Conservation (phyloP, 2,888 invertebrate genomes). For the Nemapogon koenigi region DNA sequence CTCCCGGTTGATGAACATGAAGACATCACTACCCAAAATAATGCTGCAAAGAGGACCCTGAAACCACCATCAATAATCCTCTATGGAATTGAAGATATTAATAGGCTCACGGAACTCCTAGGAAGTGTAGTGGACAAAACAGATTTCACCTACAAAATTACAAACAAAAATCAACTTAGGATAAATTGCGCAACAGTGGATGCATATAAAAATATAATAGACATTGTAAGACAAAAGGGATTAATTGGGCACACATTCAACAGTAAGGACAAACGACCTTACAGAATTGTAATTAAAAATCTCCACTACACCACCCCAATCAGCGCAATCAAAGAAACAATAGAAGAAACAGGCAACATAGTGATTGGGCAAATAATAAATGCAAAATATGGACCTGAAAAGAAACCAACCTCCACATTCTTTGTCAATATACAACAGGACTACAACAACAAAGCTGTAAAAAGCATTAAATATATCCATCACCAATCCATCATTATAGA, state of each 20-base stretch:
- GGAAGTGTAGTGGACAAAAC: slow-evolving; percentile 3
- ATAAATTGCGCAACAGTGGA: slow-evolving; percentile 7
- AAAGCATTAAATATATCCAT: slow-evolving; percentile 12
- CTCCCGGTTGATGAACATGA: slow-evolving; percentile 1
- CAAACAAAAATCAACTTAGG: slow-evolving; percentile 14
- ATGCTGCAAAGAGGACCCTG: neutral
- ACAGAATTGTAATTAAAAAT: slow-evolving; percentile 19
- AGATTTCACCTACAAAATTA: slow-evolving; percentile 12
- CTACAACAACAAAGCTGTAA: slow-evolving; percentile 7
- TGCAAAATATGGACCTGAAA: slow-evolving; percentile 14
- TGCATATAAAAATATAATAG: slow-evolving; percentile 14
- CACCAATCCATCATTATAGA: slow-evolving; percentile 16
- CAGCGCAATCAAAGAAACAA: slow-evolving; percentile 12
- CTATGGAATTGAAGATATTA: slow-evolving; percentile 4
- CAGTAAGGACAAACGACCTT: slow-evolving; percentile 15
- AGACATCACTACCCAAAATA: neutral
- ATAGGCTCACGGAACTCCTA: neutral
- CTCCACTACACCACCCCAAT: slow-evolving; percentile 18
- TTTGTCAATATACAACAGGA: slow-evolving; percentile 4
- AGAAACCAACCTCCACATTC: slow-evolving; percentile 6
- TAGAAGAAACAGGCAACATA: slow-evolving; percentile 18
- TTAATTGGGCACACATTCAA: slow-evolving; percentile 20
- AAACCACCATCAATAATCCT: slow-evolving; percentile 8
- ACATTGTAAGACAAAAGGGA: slow-evolving; percentile 13
- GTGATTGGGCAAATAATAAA: slow-evolving; percentile 18